These are phyloP conservation scores for Hyalella azteca DNA, from an alignment of 2,888 invertebrate genomes.

Conservation along the genomic window DNA sequence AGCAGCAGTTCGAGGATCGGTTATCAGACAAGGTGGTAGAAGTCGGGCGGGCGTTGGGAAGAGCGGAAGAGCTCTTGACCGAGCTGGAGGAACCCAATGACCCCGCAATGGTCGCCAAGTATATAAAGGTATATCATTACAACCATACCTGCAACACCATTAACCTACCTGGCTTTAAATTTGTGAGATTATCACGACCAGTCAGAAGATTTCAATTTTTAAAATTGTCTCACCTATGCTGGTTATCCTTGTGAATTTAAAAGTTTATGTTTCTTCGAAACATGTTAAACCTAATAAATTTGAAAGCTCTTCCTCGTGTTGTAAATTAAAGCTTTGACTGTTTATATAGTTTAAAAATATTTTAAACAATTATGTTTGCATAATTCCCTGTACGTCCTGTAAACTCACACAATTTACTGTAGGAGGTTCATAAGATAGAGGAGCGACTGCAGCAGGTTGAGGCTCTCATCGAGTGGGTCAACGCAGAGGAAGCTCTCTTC, in stretches of 20 bases:
- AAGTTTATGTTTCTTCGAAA: too few species aligned
- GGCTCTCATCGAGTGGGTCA: slow-evolving; percentile 82
- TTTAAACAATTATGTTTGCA: too few species aligned
- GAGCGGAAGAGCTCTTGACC: slow-evolving; percentile 76
- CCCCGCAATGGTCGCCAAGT: slow-evolving; percentile 76
- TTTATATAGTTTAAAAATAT: too few species aligned
- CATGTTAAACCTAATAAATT: too few species aligned
- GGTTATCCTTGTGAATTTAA: too few species aligned
- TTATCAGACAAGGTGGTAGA: slow-evolving; percentile 73
- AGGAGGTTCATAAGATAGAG: slow-evolving; percentile 72
- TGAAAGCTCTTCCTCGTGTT: too few species aligned
- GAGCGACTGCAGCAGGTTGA: slow-evolving; percentile 78
- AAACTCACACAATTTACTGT: too few species aligned
- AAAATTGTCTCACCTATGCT: too few species aligned
- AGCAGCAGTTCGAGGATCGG: slow-evolving; percentile 83
- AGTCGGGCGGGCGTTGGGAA: slow-evolving; percentile 74
- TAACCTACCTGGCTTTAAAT: neutral
- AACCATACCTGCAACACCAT: neutral
- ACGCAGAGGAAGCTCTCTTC: slow-evolving; percentile 84
- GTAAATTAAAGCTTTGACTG: too few species aligned
- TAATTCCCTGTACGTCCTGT: too few species aligned
- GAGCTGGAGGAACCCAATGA: slow-evolving; percentile 85
- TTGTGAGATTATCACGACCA: slow-evolving; percentile 34
- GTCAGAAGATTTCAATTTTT: too few species aligned
- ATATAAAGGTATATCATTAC: slow-evolving; percentile 62